Evolutionary conservation across 1,140 invertebrate genomes (phyloP), one percentile per base, ranked within the genome.

Genomic region (Dendroctonus valens): DNA sequence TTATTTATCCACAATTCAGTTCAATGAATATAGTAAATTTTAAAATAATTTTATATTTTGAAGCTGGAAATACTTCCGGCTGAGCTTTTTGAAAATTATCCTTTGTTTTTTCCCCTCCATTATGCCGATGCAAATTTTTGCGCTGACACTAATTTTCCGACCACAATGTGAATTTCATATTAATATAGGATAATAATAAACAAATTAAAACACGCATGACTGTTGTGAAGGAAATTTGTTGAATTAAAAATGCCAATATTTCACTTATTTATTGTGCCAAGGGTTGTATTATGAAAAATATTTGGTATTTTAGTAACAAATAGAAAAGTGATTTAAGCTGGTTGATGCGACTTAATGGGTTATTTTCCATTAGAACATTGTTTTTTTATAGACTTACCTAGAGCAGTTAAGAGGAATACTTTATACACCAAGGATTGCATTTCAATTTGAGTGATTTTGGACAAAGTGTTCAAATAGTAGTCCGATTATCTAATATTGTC

Each of bases 71-170:
- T 55, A 55, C 53, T 55, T 55, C 53, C 53, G 53, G 37, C 11
- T 8, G 53, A 38, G 53, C 37, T 55, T 55, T 46, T 55, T 55
- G 53, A 41, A 55, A 55, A 55, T 55, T 55, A 55, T 41, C 53
- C 53, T 55, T 55, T 55, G 53, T 55, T 55, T 55, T 55, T 55
- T 55, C 26, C 42, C 39, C 50, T 52, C n/a, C 41, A 55, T 55
- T 55, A 55, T 55, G 15, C 26, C 39, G 11, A 55, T 55, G 39
- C 53, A 55, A 55, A 55, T 55, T 55, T 55, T 40, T n/a, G 9
- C 39, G 53, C 41, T 41, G 53, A 38, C 26, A 40, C 53, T 55
- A 55, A 55, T 55, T 55, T 55, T 4, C 8, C 12, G 12, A 11
- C 8, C 42, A 46, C 42, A 46, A 46, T 40, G 39, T 55, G 15